Conservation (phyloP, 2,797 vertebrate species). For the Falco novaeseelandiae region DNA sequence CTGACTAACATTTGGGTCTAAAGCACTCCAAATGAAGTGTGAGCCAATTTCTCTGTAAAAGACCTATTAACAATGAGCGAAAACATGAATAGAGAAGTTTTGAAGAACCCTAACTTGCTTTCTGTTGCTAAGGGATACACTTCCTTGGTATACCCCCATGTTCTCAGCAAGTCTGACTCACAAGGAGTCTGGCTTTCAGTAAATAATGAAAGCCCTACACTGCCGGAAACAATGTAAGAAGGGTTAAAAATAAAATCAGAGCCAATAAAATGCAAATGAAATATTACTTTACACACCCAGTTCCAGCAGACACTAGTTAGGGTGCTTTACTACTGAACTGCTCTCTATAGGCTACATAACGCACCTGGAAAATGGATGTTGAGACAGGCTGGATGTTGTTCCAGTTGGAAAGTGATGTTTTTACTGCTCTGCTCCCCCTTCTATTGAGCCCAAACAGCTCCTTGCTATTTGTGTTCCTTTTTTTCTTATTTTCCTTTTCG, state of each 20-base stretch:
- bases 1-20: conserved; percentile 24
- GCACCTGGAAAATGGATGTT: neutral
- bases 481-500: neutral
- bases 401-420: neutral
- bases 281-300: neutral
- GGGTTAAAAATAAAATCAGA: conserved; percentile 41
- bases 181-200: conserved; percentile 11
- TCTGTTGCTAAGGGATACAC: conserved; percentile 32
- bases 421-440: neutral
- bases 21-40: conserved; percentile 13
- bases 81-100: conserved; percentile 24
- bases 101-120: conserved; percentile 18
- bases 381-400: neutral
- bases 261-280: neutral
- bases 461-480: conserved; percentile 5
- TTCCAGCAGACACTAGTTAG: neutral
- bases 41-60: conserved; percentile 29
- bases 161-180: neutral
- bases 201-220: neutral
- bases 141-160: conserved; percentile 1
- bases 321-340: neutral
- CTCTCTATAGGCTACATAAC: neutral
- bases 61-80: neutral
- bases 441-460: neutral
- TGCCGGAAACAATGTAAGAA: conserved; percentile 22